A percentile compares a stretch with the other conserved stretches of the same genome.
Evolutionary conservation across 2,113 vertebrate species (phyloP).

Genomic region (Cryptotis parvus): DNA sequence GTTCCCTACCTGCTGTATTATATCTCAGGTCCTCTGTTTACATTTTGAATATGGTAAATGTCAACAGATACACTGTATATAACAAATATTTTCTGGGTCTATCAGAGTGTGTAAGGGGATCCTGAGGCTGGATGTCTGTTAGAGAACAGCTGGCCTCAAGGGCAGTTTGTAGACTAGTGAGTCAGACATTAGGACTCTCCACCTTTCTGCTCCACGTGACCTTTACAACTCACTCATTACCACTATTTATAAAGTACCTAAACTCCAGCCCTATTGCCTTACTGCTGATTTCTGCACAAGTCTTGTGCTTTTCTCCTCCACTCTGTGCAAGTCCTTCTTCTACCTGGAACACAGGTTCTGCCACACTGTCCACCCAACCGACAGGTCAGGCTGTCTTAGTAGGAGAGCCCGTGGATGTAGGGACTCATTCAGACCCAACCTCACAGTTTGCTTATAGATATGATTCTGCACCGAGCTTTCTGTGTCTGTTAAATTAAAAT

Average conservation of each 20-base stretch:
- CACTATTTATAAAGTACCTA: neutral
- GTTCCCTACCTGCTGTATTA: no score
- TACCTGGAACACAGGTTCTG: neutral
- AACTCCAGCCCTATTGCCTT: neutral
- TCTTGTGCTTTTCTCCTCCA: neutral
- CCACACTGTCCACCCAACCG: neutral
- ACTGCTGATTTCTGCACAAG: neutral
- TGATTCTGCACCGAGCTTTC: slow-evolving; percentile 31
- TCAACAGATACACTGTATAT: neutral
- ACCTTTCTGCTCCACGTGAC: neutral
- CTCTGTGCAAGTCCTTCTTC: neutral
- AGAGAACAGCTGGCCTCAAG: neutral
- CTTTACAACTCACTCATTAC: neutral
- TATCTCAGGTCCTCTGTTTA: neutral
- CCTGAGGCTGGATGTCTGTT: neutral
- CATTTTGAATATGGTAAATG: slow-evolving; percentile 49
- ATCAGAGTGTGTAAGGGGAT: neutral
- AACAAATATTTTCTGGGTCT: slow-evolving; percentile 7
- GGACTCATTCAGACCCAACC: slow-evolving; percentile 5
- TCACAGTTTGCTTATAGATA: slow-evolving; percentile 37
- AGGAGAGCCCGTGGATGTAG: neutral
- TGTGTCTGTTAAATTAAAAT: slow-evolving; percentile 66
- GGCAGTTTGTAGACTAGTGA: neutral
- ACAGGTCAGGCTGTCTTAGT: neutral
- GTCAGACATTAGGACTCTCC: neutral